Conservation (phyloP, 2,888 invertebrate species). For the Aphidoletes aphidimyza region DNA sequence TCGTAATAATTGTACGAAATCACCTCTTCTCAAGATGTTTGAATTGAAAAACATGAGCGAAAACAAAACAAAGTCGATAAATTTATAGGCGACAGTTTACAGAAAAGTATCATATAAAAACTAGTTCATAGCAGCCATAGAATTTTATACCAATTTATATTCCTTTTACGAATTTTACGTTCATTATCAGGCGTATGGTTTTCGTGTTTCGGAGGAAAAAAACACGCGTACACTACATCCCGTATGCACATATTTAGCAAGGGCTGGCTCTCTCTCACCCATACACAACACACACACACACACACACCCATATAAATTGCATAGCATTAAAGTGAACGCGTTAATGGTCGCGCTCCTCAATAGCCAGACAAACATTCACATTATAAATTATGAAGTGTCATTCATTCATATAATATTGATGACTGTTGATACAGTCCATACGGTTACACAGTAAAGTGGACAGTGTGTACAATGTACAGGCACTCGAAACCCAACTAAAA, state of each 20-base stretch:
- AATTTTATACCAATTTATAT: constrained; percentile 42
- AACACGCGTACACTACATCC: neutral
- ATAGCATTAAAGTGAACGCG: constrained; percentile 31
- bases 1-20: constrained; percentile 35
- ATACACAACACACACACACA: neutral
- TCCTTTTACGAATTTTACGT: constrained; percentile 31
- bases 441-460: neutral
- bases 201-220: neutral
- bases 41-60: constrained; percentile 32
- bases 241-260: neutral
- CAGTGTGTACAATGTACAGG: too few relatives aligned
- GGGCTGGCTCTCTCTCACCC: neutral
- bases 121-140: constrained; percentile 7
- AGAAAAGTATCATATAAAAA: constrained; percentile 44
- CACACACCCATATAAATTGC: constrained; percentile 15
- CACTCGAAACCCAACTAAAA: constrained; percentile 32
- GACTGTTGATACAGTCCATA: constrained; percentile 46
- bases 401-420: constrained; percentile 29
- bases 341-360: constrained; percentile 37
- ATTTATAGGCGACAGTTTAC: constrained; percentile 43
- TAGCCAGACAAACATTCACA: constrained; percentile 36
- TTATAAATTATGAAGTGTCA: constrained; percentile 51
- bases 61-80: constrained; percentile 49
- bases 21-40: constrained; percentile 20
- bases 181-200: constrained; percentile 27